Evolutionary conservation across 2,797 vertebrate genomes (phyloP).

Genomic region (Macropodus opercularis): DNA sequence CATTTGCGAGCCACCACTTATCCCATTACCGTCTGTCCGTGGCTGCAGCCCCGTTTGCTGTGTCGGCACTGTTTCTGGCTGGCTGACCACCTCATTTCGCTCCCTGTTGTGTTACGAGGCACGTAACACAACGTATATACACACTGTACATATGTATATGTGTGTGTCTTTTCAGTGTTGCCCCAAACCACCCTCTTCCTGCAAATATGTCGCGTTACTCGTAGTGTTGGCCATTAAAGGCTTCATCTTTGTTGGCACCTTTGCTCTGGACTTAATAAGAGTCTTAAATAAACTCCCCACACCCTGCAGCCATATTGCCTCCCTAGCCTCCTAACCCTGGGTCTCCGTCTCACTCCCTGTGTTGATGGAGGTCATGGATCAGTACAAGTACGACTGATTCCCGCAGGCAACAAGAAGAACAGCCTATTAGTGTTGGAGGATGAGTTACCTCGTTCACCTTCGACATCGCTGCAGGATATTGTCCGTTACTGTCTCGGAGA

Average conservation of each 20-base stretch:
- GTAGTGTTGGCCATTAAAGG: constrained; percentile 89
- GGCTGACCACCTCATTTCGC: constrained; percentile 51
- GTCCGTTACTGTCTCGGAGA: constrained; percentile 24
- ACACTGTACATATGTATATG: constrained; percentile 3
- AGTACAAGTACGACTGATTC: constrained; percentile 42
- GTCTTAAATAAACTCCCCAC: constrained; percentile 88
- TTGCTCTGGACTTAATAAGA: constrained; percentile 88
- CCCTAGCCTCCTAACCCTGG: constrained; percentile 5
- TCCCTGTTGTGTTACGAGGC: constrained; percentile 20
- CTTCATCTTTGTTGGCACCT: constrained; percentile 85
- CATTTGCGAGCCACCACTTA: constrained; percentile 79
- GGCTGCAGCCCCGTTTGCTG: constrained; percentile 68
- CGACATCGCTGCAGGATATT: constrained; percentile 35
- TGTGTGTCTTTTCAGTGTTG: not conserved
- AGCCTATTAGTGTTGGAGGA: constrained; percentile 42
- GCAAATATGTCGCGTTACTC: constrained; percentile 78
- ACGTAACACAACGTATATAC: too few species aligned
- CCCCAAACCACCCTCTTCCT: not conserved
- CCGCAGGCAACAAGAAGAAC: constrained; percentile 48
- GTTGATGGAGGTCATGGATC: constrained; percentile 37
- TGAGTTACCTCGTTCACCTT: constrained; percentile 51
- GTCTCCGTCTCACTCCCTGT: constrained; percentile 10
- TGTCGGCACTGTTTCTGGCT: constrained; percentile 64
- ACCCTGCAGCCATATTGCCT: constrained; percentile 48
- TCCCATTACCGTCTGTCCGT: constrained; percentile 73